Percentiles rank a stretch among this genome's conserved stretches.
These are phyloP conservation scores for Acanthaster planci DNA, from an alignment of 35 echinoderm and acorn worm species.

Conservation along the genomic window DNA sequence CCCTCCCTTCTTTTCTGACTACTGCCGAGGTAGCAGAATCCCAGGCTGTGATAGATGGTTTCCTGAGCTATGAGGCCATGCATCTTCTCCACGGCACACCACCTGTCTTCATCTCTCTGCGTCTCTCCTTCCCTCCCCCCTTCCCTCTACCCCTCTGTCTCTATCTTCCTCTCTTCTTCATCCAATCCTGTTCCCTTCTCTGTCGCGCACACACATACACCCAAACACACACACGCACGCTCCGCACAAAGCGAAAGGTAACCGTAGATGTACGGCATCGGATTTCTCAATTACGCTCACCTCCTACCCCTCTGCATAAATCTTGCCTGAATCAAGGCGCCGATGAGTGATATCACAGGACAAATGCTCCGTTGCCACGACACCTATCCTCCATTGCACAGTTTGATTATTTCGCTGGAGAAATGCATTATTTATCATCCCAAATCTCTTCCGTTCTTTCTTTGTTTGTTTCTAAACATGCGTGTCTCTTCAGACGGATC, in stretches of 20 bases:
- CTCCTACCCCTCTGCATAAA: slow-evolving; percentile 22
- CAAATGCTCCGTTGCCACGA: slow-evolving; percentile 27
- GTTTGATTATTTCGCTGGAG: slow-evolving; percentile 26
- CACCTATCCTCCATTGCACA: slow-evolving; percentile 23
- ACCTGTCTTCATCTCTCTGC: slow-evolving; percentile 25
- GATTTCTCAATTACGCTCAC: slow-evolving; percentile 31
- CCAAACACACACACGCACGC: no score
- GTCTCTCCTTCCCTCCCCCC: not conserved
- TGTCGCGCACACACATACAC: no score
- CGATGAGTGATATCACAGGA: slow-evolving; percentile 28
- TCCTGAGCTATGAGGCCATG: not conserved
- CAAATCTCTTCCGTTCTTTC: not conserved
- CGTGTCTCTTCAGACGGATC: no score
- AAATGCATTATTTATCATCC: slow-evolving; percentile 32
- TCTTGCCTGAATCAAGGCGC: slow-evolving; percentile 21
- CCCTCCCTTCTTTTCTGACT: no score
- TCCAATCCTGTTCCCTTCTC: no score
- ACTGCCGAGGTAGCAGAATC: slow-evolving; percentile 1
- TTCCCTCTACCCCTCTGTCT: not conserved
- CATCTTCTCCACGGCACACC: slow-evolving; percentile 3
- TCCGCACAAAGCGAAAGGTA: not conserved
- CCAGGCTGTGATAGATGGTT: slow-evolving; percentile 5
- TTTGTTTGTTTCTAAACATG: not conserved
- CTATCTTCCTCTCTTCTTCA: not conserved
- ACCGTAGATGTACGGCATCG: slow-evolving; percentile 21